Evolutionary conservation across 2,888 invertebrate species (phyloP).

Genomic region (Leucania comma): DNA sequence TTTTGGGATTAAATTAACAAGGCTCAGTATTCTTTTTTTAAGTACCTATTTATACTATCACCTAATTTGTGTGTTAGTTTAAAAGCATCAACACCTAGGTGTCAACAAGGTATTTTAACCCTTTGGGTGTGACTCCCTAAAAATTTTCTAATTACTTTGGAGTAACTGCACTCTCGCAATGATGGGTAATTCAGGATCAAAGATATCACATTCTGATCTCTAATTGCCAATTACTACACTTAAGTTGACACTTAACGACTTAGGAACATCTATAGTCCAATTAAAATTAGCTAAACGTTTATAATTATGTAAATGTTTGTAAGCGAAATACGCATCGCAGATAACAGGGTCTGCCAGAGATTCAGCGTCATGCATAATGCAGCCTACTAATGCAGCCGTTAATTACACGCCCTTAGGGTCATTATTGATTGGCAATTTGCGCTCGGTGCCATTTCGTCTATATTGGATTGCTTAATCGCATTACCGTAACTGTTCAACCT

Average conservation of each 20-base stretch:
- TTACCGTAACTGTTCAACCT: conserved; percentile 73
- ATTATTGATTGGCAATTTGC: conserved; percentile 84
- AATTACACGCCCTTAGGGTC: conserved; percentile 83
- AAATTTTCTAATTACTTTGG: background rate
- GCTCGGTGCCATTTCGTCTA: conserved; percentile 74
- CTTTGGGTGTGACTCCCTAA: background rate
- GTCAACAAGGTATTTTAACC: background rate
- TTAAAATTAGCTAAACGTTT: conserved; percentile 75
- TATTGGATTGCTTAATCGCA: conserved; percentile 79
- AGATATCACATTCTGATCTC: conserved; percentile 29
- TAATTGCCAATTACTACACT: conserved; percentile 36
- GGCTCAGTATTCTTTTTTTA: too few species aligned
- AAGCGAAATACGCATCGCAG: conserved; percentile 74
- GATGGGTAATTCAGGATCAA: conserved; percentile 28
- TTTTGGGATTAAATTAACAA: background rate
- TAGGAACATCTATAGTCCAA: conserved; percentile 66
- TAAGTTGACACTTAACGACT: conserved; percentile 26
- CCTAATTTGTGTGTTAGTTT: background rate
- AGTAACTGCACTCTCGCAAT: conserved; percentile 13
- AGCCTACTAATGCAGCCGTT: conserved; percentile 82
- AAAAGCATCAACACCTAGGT: background rate
- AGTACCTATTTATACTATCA: background rate
- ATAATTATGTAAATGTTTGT: conserved; percentile 83
- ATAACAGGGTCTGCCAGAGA: conserved; percentile 78
- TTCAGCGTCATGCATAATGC: conserved; percentile 85